A percentile compares a stretch with the other conserved stretches of the same genome.
phyloP scores from a whole-genome alignment of 2,113 vertebrate species.

The Hemiscyllium ocellatum region DNA sequence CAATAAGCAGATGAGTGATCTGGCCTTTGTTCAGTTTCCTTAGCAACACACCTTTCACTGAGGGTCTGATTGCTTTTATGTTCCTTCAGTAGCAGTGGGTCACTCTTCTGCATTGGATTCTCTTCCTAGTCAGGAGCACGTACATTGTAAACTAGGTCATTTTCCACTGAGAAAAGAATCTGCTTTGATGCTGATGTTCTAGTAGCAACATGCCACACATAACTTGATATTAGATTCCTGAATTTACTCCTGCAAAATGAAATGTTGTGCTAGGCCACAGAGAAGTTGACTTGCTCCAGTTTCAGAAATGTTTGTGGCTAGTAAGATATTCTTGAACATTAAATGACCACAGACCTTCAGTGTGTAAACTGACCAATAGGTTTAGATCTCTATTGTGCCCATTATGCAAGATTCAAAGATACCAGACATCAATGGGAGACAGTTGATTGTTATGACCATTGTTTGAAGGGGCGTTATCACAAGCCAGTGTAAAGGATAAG shows the following conservation, averaged over 20 bases:
- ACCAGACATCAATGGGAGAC: background rate
- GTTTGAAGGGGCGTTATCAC: background rate
- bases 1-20: background rate
- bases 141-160: background rate
- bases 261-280: too few relatives aligned
- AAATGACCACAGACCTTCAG: background rate
- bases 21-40: slow-evolving; percentile 12
- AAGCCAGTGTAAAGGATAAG: background rate
- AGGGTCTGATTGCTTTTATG: background rate
- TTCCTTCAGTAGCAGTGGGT: background rate
- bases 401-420: background rate
- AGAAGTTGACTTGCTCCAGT: background rate
- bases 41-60: background rate
- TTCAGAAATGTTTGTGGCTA: background rate
- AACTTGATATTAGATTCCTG: background rate
- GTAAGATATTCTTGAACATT: background rate
- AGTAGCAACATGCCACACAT: background rate
- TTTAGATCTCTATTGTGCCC: background rate
- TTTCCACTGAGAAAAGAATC: background rate
- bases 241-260: background rate
- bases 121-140: background rate
- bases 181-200: background rate
- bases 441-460: background rate
- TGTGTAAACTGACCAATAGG: background rate
- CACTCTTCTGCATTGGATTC: background rate